phyloP scores from a whole-genome alignment of 2,797 vertebrate species.

The Halcyon smyrnensis region DNA sequence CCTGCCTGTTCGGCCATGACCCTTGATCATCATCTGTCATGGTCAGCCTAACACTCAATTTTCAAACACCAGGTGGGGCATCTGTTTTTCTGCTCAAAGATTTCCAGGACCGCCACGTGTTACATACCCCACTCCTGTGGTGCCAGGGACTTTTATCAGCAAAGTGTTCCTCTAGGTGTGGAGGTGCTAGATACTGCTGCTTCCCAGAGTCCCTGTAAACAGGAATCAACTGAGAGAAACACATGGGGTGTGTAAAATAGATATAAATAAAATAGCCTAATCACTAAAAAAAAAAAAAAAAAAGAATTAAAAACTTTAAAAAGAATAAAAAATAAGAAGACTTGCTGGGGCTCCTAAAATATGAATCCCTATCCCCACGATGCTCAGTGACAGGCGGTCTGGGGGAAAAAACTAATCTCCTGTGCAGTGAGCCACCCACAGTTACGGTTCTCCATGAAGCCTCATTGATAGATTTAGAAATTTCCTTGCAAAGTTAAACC shows the following conservation, averaged over 20 bases:
- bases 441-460: not conserved
- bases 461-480: not conserved
- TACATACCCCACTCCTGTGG: fast-evolving
- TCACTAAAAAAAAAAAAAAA: too few species aligned
- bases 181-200: not conserved
- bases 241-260: fast-evolving
- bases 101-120: not conserved
- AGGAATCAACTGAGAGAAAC: not conserved
- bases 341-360: not conserved
- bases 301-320: too few species aligned
- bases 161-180: not conserved
- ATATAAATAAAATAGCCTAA: not conserved
- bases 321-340: not conserved
- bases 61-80: not conserved
- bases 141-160: not conserved
- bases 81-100: not conserved
- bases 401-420: not conserved
- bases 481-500: not conserved
- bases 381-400: not conserved
- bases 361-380: not conserved
- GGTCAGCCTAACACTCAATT: not conserved
- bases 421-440: not conserved
- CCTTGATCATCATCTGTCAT: not conserved
- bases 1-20: not conserved
- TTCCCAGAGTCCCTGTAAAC: not conserved